phyloP scores from a whole-genome alignment of 2,113 vertebrate species.

The Pollimyrus isidori region DNA sequence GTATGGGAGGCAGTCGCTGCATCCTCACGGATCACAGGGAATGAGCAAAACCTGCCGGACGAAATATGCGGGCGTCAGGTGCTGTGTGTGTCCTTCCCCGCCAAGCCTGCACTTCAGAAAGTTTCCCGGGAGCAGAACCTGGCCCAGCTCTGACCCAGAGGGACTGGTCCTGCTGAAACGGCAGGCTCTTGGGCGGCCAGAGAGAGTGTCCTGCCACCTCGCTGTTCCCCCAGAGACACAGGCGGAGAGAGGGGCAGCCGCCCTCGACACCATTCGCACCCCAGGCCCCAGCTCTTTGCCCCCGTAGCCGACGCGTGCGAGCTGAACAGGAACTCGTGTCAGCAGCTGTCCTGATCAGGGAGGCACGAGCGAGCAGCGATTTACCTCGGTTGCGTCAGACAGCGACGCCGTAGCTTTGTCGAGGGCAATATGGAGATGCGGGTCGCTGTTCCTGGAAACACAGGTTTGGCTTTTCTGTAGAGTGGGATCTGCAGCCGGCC shows the following conservation, averaged over 20 bases:
- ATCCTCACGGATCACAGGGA: neutral
- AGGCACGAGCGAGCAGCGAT: conserved; percentile 23
- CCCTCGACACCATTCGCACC: neutral
- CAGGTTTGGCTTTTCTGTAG: neutral
- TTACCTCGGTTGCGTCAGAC: neutral
- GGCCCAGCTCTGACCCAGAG: neutral
- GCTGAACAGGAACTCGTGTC: neutral
- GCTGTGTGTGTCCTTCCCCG: neutral
- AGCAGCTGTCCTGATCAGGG: neutral
- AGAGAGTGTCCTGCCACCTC: neutral
- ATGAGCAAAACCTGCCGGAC: neutral
- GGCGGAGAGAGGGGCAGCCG: neutral
- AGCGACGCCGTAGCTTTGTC: neutral
- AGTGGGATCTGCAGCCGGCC: neutral
- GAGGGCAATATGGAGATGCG: neutral
- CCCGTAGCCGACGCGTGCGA: neutral
- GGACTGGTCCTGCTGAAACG: neutral
- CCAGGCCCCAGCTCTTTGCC: neutral
- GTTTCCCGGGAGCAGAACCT: neutral
- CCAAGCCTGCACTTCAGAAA: neutral
- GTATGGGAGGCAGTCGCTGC: neutral
- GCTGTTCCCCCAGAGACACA: neutral
- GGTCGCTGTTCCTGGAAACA: neutral
- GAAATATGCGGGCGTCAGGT: neutral
- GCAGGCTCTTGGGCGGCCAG: neutral